Conservation (phyloP, 1,140 invertebrate genomes). For the Littorina saxatilis region DNA sequence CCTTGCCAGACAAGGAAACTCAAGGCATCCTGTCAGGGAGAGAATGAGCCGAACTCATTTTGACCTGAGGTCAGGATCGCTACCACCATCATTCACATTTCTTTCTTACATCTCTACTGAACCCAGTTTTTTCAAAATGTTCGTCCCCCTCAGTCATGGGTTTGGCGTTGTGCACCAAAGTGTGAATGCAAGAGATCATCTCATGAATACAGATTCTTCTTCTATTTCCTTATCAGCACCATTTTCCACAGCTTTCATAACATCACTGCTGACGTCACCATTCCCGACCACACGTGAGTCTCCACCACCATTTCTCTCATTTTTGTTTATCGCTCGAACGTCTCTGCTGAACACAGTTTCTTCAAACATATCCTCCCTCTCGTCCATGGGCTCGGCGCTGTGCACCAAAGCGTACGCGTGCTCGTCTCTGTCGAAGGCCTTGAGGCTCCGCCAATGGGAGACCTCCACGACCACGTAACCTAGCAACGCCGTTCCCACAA, state of each 20-base stretch:
- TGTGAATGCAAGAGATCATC: too few species aligned
- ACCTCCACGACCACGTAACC: conserved; percentile 59
- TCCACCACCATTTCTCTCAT: background rate
- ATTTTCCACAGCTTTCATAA: background rate
- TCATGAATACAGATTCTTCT: too few species aligned
- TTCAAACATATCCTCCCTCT: background rate
- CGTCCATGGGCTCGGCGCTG: background rate
- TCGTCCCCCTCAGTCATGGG: too few species aligned
- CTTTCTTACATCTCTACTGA: too few species aligned
- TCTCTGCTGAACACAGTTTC: too few species aligned
- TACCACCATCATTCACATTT: too few species aligned
- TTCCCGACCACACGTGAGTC: background rate
- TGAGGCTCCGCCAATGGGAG: background rate
- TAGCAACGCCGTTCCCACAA: conserved; percentile 52
- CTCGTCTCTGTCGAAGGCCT: conserved; percentile 5
- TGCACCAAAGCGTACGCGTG: conserved; percentile 16
- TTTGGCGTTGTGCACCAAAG: too few species aligned
- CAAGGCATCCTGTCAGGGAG: too few species aligned
- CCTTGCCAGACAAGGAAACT: too few species aligned
- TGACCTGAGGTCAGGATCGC: too few species aligned
- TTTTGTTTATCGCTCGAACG: background rate
- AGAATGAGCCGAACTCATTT: too few species aligned
- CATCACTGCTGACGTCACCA: background rate
- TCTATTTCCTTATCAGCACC: background rate
- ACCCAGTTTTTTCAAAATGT: too few species aligned